phyloP scores from a whole-genome alignment of 2,888 invertebrate genomes.

The Agrilus cyanescens region DNA sequence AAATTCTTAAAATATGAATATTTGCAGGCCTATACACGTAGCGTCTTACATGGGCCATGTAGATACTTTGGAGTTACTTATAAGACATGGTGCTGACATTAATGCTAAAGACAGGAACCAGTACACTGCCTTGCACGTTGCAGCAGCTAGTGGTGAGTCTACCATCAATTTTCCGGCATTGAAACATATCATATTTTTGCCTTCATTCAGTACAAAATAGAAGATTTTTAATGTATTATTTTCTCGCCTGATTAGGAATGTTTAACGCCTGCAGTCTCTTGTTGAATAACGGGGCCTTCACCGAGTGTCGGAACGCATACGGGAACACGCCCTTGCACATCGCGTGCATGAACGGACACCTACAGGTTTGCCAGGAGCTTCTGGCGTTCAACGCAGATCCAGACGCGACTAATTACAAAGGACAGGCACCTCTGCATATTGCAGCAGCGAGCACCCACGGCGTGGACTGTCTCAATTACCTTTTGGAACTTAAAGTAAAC shows the following conservation, averaged over 20 bases:
- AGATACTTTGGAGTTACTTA: slow-evolving; percentile 34
- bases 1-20: background rate
- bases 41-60: slow-evolving; percentile 48
- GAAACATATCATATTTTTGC: background rate
- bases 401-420: slow-evolving; percentile 42
- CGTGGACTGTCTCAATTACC: slow-evolving; percentile 44
- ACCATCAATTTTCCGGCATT: slow-evolving; percentile 10
- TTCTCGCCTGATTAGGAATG: slow-evolving; percentile 19
- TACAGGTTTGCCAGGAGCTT: slow-evolving; percentile 41
- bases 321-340: slow-evolving; percentile 50
- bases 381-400: slow-evolving; percentile 38
- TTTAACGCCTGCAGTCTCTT: slow-evolving; percentile 29
- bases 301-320: slow-evolving; percentile 43
- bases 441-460: slow-evolving; percentile 49
- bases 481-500: slow-evolving; percentile 41
- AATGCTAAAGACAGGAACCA: slow-evolving; percentile 38
- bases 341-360: slow-evolving; percentile 49
- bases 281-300: slow-evolving; percentile 42
- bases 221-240: background rate
- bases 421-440: slow-evolving; percentile 48
- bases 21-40: slow-evolving; percentile 44
- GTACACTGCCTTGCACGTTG: slow-evolving; percentile 51
- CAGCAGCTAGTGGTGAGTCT: slow-evolving; percentile 43
- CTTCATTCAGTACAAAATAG: background rate
- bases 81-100: slow-evolving; percentile 37